phyloP scores from a whole-genome alignment of 2,888 invertebrate species.

The Erebia epiphron region DNA sequence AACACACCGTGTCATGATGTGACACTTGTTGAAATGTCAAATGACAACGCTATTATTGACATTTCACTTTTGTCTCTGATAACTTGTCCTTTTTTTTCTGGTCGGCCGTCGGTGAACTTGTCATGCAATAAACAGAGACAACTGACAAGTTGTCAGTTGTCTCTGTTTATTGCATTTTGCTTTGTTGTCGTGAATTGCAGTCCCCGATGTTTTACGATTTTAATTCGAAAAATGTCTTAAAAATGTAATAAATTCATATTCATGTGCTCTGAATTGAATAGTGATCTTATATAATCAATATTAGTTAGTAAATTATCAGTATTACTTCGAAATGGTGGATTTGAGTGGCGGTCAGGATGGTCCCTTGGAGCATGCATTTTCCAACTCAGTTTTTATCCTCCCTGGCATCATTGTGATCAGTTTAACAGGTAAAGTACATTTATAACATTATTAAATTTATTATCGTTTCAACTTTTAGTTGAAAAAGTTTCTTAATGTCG shows the following conservation, averaged over 20 bases:
- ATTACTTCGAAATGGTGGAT: conserved; percentile 88
- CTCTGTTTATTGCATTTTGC: too few species aligned
- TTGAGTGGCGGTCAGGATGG: conserved; percentile 90
- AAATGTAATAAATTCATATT: conserved; percentile 35
- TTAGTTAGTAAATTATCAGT: conserved; percentile 53
- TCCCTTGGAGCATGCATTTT: conserved; percentile 93
- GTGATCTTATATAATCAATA: conserved; percentile 48
- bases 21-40: conserved; percentile 5
- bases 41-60: too few species aligned
- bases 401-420: conserved; percentile 91
- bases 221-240: conserved; percentile 33
- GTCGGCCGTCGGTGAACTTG: too few species aligned
- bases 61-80: too few species aligned
- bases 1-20: too few species aligned
- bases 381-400: conserved; percentile 92
- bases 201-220: conserved; percentile 38
- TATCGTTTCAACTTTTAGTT: neutral
- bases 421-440: conserved; percentile 86
- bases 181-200: conserved; percentile 39
- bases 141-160: too few species aligned
- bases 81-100: too few species aligned
- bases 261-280: conserved; percentile 44
- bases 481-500: neutral
- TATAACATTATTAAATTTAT: neutral
- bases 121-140: too few species aligned